A percentile compares a stretch with the other conserved stretches of the same genome.
These are phyloP conservation scores for Luperina nickerlii DNA, from an alignment of 2,888 invertebrate species.

Conservation along the genomic window DNA sequence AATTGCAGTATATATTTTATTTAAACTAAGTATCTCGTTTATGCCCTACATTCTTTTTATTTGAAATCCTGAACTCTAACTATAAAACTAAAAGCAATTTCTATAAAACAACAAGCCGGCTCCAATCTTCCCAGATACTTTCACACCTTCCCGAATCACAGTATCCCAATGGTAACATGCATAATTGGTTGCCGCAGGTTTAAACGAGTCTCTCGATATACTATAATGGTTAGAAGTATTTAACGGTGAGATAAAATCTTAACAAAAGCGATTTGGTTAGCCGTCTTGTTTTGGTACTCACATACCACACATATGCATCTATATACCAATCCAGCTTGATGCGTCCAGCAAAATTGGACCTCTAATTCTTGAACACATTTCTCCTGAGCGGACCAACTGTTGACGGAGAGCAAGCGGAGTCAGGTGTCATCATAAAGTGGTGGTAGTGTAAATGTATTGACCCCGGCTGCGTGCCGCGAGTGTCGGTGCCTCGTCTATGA, in stretches of 20 bases:
- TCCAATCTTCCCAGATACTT: slow-evolving; percentile 59
- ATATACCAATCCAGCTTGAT: slow-evolving; percentile 82
- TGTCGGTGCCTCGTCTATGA: slow-evolving; percentile 88
- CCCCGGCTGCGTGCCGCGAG: slow-evolving; percentile 87
- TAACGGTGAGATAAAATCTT: slow-evolving; percentile 90
- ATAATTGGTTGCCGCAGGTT: slow-evolving; percentile 85
- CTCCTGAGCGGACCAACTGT: slow-evolving; percentile 61
- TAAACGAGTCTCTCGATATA: slow-evolving; percentile 85
- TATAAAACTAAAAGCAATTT: slow-evolving; percentile 55
- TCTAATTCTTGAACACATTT: slow-evolving; percentile 68
- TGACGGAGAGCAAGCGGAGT: slow-evolving; percentile 70
- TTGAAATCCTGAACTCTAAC: slow-evolving; percentile 16
- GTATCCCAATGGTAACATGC: slow-evolving; percentile 81
- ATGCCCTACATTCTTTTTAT: slow-evolving; percentile 16
- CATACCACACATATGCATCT: slow-evolving; percentile 86
- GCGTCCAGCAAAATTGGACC: slow-evolving; percentile 76
- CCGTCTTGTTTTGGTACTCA: slow-evolving; percentile 89
- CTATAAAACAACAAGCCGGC: slow-evolving; percentile 49
- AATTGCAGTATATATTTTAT: neutral
- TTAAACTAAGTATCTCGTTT: slow-evolving; percentile 14
- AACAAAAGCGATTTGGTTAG: slow-evolving; percentile 90
- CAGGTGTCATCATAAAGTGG: slow-evolving; percentile 78
- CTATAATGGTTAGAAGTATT: slow-evolving; percentile 89
- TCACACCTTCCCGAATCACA: slow-evolving; percentile 75
- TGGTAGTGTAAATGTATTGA: slow-evolving; percentile 86